phyloP scores from a whole-genome alignment of 2,888 invertebrate genomes.

The Acanthopleura granulata region DNA sequence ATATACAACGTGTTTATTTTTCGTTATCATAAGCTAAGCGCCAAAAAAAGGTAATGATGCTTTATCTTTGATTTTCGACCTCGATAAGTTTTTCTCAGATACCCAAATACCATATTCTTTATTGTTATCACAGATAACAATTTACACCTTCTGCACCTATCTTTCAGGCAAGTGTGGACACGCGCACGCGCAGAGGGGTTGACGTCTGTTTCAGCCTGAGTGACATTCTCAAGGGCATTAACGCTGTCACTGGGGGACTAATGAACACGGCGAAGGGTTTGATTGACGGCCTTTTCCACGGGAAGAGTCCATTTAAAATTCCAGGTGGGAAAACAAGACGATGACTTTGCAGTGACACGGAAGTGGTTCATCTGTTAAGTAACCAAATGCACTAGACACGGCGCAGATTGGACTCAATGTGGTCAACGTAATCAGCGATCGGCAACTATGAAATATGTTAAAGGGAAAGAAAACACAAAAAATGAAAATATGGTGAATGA shows the following conservation, averaged over 20 bases:
- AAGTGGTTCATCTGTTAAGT: background rate
- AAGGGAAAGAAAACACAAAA: no score
- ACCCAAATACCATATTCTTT: no score
- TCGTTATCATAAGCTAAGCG: no score
- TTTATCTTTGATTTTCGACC: no score
- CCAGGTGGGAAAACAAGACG: background rate
- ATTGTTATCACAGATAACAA: no score
- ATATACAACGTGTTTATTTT: background rate
- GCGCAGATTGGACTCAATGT: no score
- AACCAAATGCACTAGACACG: background rate
- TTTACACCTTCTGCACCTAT: no score
- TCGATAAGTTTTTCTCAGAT: no score
- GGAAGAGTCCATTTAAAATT: background rate
- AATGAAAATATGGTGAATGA: no score
- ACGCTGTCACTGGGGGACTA: slow-evolving; percentile 4
- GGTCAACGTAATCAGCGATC: no score
- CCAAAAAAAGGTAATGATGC: no score
- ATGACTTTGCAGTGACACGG: background rate
- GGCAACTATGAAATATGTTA: no score
- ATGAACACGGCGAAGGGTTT: background rate
- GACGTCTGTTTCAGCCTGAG: slow-evolving; percentile 7
- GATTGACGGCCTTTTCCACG: slow-evolving; percentile 2
- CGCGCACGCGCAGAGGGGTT: background rate
- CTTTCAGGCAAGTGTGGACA: background rate
- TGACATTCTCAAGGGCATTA: slow-evolving; percentile 6